These are phyloP conservation scores for Lasioglossum malachurum DNA, from an alignment of 2,888 invertebrate species.

Conservation along the genomic window DNA sequence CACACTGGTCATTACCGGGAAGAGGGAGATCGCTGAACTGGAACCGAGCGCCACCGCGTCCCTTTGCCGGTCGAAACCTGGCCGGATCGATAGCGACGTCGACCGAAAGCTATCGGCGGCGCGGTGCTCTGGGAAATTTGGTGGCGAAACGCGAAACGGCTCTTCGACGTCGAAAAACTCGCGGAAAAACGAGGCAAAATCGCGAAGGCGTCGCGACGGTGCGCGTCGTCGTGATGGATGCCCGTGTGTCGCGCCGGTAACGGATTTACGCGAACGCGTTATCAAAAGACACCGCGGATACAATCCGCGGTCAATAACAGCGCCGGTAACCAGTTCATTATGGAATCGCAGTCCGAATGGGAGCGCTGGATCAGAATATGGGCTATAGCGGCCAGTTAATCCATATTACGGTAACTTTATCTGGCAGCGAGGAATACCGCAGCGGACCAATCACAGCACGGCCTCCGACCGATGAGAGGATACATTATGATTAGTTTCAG, in stretches of 20 bases:
- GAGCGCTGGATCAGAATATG: constrained; percentile 66
- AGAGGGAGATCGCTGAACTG: constrained; percentile 66
- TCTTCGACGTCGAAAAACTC: background rate
- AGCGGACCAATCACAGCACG: constrained; percentile 71
- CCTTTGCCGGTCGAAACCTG: constrained; percentile 62
- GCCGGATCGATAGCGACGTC: constrained; percentile 61
- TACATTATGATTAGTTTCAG: constrained; percentile 75
- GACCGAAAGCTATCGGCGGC: constrained; percentile 37
- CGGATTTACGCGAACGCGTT: constrained; percentile 42
- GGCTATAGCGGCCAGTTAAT: constrained; percentile 72
- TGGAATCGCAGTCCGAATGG: constrained; percentile 54
- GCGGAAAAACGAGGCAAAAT: background rate
- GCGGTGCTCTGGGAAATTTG: background rate
- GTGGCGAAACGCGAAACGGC: background rate
- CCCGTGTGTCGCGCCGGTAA: constrained; percentile 35
- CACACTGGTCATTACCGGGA: constrained; percentile 55
- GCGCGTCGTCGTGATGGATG: background rate
- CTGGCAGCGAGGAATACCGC: constrained; percentile 73
- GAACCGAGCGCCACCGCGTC: constrained; percentile 51
- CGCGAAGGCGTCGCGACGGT: background rate
- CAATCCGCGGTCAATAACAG: constrained; percentile 61
- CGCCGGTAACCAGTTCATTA: constrained; percentile 70
- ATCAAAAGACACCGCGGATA: constrained; percentile 65
- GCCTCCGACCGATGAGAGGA: constrained; percentile 66
- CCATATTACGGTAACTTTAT: constrained; percentile 76